Percentiles rank a stretch among this genome's conserved stretches.
These are phyloP conservation scores for Hypanus sabinus DNA, from an alignment of 2,113 vertebrate genomes.

Conservation along the genomic window DNA sequence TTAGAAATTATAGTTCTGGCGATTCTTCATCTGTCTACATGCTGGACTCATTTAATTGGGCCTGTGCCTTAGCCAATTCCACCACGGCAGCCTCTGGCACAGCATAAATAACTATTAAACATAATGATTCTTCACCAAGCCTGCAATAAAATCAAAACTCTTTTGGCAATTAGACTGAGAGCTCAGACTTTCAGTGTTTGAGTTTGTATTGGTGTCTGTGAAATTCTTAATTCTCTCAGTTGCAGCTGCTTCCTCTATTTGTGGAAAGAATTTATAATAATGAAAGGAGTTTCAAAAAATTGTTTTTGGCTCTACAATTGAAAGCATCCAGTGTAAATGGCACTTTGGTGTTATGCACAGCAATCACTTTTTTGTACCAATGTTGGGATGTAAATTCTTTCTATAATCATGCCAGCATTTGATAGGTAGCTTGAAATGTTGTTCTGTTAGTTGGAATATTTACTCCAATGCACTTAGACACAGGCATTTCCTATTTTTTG, in stretches of 20 bases:
- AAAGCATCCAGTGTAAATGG: not conserved
- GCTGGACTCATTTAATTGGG: not conserved
- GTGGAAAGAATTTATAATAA: not conserved
- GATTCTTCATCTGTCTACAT: not conserved
- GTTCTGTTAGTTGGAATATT: not conserved
- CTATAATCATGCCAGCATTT: not conserved
- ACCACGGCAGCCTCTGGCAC: not conserved
- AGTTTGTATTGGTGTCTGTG: not conserved
- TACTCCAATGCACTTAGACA: not conserved
- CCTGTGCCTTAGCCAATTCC: not conserved
- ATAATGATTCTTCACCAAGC: constrained; percentile 9
- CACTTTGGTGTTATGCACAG: not conserved
- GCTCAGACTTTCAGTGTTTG: not conserved
- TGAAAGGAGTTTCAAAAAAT: not conserved
- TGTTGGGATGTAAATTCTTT: not conserved
- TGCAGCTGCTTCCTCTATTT: constrained; percentile 29
- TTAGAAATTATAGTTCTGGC: not conserved
- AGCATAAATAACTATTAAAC: not conserved
- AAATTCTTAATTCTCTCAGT: not conserved
- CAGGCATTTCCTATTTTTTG: not conserved
- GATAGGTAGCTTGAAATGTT: not conserved
- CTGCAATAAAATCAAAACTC: constrained; percentile 16
- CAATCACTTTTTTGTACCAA: not conserved
- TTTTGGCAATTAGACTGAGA: constrained; percentile 15
- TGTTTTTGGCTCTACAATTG: not conserved